Evolutionary conservation across 2,888 invertebrate genomes (phyloP).

Genomic region (Campoplex nolae): DNA sequence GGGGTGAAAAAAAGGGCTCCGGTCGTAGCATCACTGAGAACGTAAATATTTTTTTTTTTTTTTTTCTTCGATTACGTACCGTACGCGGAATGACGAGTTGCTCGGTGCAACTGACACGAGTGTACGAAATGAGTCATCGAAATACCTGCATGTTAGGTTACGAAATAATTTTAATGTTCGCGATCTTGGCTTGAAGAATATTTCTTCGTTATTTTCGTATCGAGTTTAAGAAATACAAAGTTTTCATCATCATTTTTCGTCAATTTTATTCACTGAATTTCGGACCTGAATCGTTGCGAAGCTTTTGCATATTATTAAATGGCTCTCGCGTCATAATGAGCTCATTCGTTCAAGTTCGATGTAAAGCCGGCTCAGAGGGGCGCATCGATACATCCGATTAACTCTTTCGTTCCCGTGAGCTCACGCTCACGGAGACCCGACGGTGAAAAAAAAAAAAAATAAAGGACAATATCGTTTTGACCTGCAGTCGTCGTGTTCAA

Average conservation of each 20-base stretch:
- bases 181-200: neutral
- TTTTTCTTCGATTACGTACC: neutral
- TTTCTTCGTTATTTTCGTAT: neutral
- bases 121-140: constrained; percentile 27
- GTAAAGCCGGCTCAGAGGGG: constrained; percentile 61
- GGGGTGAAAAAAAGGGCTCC: neutral
- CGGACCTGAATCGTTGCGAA: neutral
- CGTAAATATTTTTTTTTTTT: neutral
- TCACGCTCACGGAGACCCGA: neutral
- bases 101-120: constrained; percentile 30
- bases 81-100: neutral
- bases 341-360: constrained; percentile 71
- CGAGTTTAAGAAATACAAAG: neutral
- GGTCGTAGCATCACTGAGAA: too few species aligned
- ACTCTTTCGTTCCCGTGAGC: constrained; percentile 26
- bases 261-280: neutral
- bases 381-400: constrained; percentile 59
- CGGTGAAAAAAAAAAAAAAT: constrained; percentile 11
- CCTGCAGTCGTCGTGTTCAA: neutral
- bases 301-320: constrained; percentile 2
- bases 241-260: neutral
- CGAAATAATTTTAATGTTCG: constrained; percentile 5
- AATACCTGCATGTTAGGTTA: constrained; percentile 15
- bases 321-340: constrained; percentile 60
- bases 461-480: neutral